Percentiles rank a stretch among this genome's conserved stretches.
Evolutionary conservation across 2,888 invertebrate genomes (phyloP).

Genomic region (Pachymerium ferrugineum): DNA sequence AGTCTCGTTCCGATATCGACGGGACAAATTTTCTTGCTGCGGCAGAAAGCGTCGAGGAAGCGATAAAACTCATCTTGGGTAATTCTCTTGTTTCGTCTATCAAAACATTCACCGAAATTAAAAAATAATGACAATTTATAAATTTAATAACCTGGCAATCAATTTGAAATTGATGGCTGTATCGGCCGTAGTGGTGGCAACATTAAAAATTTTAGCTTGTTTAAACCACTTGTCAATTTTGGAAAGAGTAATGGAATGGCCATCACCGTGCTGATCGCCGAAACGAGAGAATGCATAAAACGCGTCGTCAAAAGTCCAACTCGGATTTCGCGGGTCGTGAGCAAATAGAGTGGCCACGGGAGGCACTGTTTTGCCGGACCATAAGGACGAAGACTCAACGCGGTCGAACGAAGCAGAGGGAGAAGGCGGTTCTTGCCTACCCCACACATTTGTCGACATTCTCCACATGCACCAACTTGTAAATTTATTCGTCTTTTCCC

Average conservation of each 20-base stretch:
- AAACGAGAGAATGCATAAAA: neutral
- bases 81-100: neutral
- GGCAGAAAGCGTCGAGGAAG: neutral
- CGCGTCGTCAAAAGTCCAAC: neutral
- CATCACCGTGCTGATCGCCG: conserved; percentile 2
- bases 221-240: neutral
- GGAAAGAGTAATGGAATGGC: neutral
- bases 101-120: too few relatives aligned
- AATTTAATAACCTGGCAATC: too few relatives aligned
- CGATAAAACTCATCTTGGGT: neutral
- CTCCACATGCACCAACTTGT: too few relatives aligned
- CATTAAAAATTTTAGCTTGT: neutral
- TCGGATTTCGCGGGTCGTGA: neutral
- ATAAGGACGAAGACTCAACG: neutral
- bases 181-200: neutral
- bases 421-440: too few relatives aligned
- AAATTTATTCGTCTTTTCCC: too few relatives aligned
- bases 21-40: neutral
- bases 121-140: too few relatives aligned
- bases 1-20: neutral
- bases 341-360: neutral
- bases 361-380: neutral
- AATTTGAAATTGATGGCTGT: neutral
- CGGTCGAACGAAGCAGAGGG: too few relatives aligned
- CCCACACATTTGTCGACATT: neutral